Conservation (phyloP, 2,113 vertebrate genomes). For the Scomber colias region DNA sequence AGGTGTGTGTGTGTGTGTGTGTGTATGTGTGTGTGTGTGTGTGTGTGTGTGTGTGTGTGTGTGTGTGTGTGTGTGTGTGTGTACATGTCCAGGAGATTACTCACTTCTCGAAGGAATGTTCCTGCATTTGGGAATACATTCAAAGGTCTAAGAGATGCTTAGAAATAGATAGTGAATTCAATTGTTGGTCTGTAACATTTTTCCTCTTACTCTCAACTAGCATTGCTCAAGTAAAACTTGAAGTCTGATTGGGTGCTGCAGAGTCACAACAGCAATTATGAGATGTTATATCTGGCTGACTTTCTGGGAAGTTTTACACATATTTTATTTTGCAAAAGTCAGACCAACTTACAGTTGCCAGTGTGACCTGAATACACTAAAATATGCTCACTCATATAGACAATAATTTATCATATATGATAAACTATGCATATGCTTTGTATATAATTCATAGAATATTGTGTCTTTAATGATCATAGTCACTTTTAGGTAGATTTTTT, state of each 20-base stretch:
- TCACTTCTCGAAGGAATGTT: constrained; percentile 34
- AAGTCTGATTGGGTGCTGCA: background rate
- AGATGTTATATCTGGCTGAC: background rate
- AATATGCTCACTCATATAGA: background rate
- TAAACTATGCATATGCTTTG: no score
- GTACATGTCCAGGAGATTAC: constrained; percentile 36
- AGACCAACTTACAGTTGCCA: background rate
- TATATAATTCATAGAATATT: no score
- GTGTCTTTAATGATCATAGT: background rate
- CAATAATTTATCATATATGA: no score
- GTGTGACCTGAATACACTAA: background rate
- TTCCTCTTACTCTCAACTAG: background rate
- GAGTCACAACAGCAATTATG: background rate
- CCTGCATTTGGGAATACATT: constrained; percentile 40
- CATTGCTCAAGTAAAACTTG: background rate
- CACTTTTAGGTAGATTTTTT: background rate
- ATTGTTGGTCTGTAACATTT: background rate
- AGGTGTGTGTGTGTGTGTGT: constrained; percentile 58
- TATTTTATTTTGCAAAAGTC: background rate
- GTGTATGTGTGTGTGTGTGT: constrained; percentile 44
- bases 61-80: background rate
- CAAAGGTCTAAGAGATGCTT: constrained; percentile 15
- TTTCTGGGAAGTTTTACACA: background rate
- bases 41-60: constrained; percentile 5
- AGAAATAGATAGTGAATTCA: constrained; percentile 1